These are phyloP conservation scores for Xylocopa sonorina DNA, from an alignment of 1,140 invertebrate species.

Conservation along the genomic window DNA sequence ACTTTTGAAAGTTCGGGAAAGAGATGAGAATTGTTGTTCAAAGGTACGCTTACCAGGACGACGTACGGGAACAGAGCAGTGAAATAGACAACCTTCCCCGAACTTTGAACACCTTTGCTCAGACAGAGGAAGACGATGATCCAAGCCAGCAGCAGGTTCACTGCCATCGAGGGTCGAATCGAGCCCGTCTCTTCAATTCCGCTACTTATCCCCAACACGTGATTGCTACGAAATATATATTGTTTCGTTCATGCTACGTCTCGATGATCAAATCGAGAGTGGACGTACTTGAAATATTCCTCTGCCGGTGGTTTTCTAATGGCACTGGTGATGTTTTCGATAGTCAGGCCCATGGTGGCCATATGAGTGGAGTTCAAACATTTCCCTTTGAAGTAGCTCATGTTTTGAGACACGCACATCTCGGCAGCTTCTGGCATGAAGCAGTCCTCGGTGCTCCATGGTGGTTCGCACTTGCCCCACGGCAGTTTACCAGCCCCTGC, in stretches of 20 bases:
- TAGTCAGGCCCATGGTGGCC: slow-evolving; percentile 72
- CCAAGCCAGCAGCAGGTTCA: slow-evolving; percentile 90
- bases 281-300: slow-evolving; percentile 94
- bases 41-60: slow-evolving; percentile 86
- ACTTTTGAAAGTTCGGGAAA: too few relatives aligned
- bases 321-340: slow-evolving; percentile 79
- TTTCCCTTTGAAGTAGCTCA: slow-evolving; percentile 85
- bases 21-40: too few relatives aligned
- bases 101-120: slow-evolving; percentile 92
- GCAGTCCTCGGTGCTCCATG: slow-evolving; percentile 89
- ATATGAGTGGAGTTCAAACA: slow-evolving; percentile 82
- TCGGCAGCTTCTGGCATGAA: slow-evolving; percentile 86
- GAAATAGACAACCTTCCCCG: slow-evolving; percentile 93
- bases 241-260: too few relatives aligned
- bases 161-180: slow-evolving; percentile 85
- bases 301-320: slow-evolving; percentile 88
- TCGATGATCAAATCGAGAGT: too few relatives aligned
- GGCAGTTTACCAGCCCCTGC: slow-evolving; percentile 84
- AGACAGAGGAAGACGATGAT: slow-evolving; percentile 90
- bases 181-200: slow-evolving; percentile 89
- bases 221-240: slow-evolving; percentile 82
- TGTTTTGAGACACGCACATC: slow-evolving; percentile 83
- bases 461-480: slow-evolving; percentile 89
- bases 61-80: slow-evolving; percentile 94
- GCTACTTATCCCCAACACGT: slow-evolving; percentile 87